Evolutionary conservation across 1,140 invertebrate species (phyloP).

Genomic region (Pemphigus obesinymphae): DNA sequence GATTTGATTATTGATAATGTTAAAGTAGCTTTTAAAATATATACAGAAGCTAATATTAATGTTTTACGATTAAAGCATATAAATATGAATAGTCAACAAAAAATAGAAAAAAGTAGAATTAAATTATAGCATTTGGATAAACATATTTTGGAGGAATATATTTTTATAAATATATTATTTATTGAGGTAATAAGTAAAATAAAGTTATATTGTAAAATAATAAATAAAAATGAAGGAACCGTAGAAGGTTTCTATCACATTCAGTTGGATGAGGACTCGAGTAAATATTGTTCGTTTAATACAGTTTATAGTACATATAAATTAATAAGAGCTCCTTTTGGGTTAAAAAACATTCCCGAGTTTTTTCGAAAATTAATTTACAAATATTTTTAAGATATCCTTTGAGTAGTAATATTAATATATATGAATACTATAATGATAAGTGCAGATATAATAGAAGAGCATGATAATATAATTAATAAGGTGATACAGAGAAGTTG

Average conservation of each 20-base stretch:
- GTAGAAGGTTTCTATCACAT: not conserved
- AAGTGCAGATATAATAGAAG: constrained; percentile 41
- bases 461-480: constrained; percentile 46
- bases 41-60: not conserved
- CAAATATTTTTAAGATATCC: constrained; percentile 42
- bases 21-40: not conserved
- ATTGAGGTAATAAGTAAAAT: not conserved
- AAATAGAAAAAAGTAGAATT: not conserved
- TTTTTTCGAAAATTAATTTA: constrained; percentile 42
- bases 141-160: no score
- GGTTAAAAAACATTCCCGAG: constrained; percentile 38
- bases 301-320: no score
- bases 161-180: no score
- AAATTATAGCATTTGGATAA: not conserved
- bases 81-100: not conserved
- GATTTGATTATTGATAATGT: not conserved
- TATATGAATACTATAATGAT: constrained; percentile 51
- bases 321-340: constrained; percentile 44
- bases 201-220: not conserved
- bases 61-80: not conserved
- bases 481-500: constrained; percentile 48
- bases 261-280: not conserved
- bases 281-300: constrained; percentile 24
- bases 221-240: not conserved
- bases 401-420: constrained; percentile 21